Percentiles rank a stretch among this genome's conserved stretches.
These are phyloP conservation scores for Picathartes gymnocephalus DNA, from an alignment of 2,113 vertebrate genomes.

Conservation along the genomic window DNA sequence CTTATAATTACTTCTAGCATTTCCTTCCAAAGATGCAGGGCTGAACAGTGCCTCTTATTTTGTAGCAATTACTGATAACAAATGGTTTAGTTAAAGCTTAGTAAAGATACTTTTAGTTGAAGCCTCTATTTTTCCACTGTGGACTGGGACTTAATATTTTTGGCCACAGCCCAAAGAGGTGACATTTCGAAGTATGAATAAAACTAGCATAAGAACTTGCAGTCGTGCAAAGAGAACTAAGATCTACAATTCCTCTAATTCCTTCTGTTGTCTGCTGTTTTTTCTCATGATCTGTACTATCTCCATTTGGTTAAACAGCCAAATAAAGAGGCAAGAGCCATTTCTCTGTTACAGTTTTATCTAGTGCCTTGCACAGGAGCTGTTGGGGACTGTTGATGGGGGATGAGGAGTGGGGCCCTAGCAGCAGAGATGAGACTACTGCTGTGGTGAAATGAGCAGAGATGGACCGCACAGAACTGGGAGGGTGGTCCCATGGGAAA, in stretches of 20 bases:
- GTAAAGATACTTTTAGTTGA: not conserved
- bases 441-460: not conserved
- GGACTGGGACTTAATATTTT: not conserved
- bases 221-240: not conserved
- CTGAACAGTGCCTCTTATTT: conserved; percentile 20
- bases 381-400: not conserved
- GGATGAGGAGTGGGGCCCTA: not conserved
- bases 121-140: not conserved
- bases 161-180: conserved; percentile 30
- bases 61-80: conserved; percentile 26
- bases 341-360: not conserved
- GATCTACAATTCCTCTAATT: conserved; percentile 27
- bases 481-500: not conserved
- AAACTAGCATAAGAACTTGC: conserved; percentile 27
- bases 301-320: not conserved
- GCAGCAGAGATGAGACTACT: not conserved
- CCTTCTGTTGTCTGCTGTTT: conserved; percentile 13
- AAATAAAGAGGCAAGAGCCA: not conserved
- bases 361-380: not conserved
- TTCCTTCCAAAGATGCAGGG: not conserved
- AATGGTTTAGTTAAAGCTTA: conserved; percentile 19
- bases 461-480: not conserved
- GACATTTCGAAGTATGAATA: conserved; percentile 24
- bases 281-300: not conserved
- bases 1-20: not conserved